Conservation (phyloP, 1,140 invertebrate species). For the Diprion similis region DNA sequence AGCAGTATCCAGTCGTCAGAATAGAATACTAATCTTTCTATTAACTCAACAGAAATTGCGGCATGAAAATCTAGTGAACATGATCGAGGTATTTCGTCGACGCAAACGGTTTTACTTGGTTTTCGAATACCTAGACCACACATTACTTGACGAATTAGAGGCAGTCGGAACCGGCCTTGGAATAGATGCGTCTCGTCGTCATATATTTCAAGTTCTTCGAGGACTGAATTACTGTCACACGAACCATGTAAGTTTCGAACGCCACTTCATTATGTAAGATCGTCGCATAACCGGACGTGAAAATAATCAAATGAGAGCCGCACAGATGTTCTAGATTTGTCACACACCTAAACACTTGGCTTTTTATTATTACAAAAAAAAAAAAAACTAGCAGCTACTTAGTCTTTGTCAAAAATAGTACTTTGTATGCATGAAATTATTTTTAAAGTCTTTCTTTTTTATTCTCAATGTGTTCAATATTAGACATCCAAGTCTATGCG, state of each 20-base stretch:
- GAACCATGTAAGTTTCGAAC: conserved; percentile 74
- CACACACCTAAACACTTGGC: not conserved
- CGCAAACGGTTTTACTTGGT: conserved; percentile 86
- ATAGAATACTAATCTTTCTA: no score
- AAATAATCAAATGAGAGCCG: not conserved
- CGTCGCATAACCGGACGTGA: not conserved
- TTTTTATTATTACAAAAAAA: not conserved
- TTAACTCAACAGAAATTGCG: conserved; percentile 72
- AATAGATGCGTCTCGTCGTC: conserved; percentile 72
- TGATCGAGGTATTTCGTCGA: conserved; percentile 87
- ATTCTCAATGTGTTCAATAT: not conserved
- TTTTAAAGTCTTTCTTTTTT: not conserved
- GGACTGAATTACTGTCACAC: conserved; percentile 87
- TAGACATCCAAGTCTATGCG: no score
- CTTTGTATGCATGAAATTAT: not conserved
- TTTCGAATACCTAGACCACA: conserved; percentile 89
- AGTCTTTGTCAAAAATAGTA: not conserved
- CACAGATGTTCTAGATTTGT: conserved; percentile 5
- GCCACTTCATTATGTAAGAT: not conserved
- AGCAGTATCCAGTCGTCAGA: no score
- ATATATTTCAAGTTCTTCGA: conserved; percentile 83
- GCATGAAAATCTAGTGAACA: conserved; percentile 88
- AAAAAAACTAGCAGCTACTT: not conserved
- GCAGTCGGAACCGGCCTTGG: conserved; percentile 73
- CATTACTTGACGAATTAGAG: conserved; percentile 85